Evolutionary conservation across 2,888 invertebrate genomes (phyloP).

Genomic region (Linhomoeus sp.): DNA sequence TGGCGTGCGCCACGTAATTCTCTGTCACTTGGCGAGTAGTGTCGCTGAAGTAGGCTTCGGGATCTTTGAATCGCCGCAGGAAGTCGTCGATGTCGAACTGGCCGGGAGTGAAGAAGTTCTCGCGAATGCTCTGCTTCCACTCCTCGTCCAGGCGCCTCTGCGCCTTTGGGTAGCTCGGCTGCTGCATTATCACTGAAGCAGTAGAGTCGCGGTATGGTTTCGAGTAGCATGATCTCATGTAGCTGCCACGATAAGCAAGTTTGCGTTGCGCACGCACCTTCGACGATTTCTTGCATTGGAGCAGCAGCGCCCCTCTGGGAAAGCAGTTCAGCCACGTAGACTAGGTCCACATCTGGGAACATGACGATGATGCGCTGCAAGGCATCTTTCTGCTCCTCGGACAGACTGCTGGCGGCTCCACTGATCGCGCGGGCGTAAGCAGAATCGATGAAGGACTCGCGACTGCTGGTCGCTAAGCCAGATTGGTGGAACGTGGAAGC

Average conservation of each 20-base stretch:
- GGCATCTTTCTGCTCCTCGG: neutral
- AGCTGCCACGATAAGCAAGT: too few relatives aligned
- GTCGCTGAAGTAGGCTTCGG: constrained; percentile 16
- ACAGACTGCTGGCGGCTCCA: neutral
- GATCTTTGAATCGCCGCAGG: constrained; percentile 21
- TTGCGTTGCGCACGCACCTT: too few relatives aligned
- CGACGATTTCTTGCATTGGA: too few relatives aligned
- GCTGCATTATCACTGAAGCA: too few relatives aligned
- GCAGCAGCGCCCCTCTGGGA: neutral
- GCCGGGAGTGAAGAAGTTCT: constrained; percentile 10
- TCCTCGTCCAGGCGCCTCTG: neutral
- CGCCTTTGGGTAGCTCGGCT: neutral
- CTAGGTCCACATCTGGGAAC: neutral
- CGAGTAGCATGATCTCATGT: too few relatives aligned
- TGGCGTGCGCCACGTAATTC: constrained; percentile 4
- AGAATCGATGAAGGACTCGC: too few relatives aligned
- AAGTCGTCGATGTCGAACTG: constrained; percentile 16
- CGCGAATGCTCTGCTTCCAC: constrained; percentile 4
- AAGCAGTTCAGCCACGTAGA: neutral
- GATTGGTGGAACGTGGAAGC: too few relatives aligned
- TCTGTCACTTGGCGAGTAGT: constrained; percentile 13
- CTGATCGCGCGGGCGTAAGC: too few relatives aligned
- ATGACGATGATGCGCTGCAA: neutral
- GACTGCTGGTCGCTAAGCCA: too few relatives aligned
- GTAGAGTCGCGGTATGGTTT: too few relatives aligned